Conservation (phyloP, 2,888 invertebrate genomes). For the Lycocerus yunnanus region DNA sequence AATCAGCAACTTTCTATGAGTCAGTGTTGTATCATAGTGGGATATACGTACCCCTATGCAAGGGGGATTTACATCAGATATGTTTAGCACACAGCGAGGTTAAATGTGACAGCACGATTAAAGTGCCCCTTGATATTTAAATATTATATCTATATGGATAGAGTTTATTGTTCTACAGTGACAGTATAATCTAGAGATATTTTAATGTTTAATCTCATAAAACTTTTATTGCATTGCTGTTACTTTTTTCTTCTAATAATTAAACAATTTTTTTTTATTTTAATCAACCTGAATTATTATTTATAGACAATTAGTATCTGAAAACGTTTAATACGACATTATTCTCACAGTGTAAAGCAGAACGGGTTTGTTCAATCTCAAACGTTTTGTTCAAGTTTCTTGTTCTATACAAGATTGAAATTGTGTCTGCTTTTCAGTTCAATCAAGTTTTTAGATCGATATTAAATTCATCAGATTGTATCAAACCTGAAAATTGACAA, state of each 20-base stretch:
- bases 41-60: constrained; percentile 16
- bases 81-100: constrained; percentile 18
- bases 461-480: neutral
- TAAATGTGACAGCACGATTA: constrained; percentile 28
- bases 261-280: neutral
- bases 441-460: neutral
- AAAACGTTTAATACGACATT: neutral
- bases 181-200: constrained; percentile 10
- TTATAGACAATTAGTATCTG: neutral
- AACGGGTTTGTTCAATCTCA: neutral
- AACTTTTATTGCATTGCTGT: neutral
- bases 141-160: constrained; percentile 29
- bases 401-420: neutral
- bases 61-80: constrained; percentile 28
- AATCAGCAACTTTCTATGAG: constrained; percentile 34
- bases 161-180: constrained; percentile 9
- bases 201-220: neutral
- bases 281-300: neutral
- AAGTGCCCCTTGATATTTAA: constrained; percentile 29
- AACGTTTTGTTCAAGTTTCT: neutral
- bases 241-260: neutral
- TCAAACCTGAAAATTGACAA: neutral
- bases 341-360: neutral
- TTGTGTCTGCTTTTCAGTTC: neutral
- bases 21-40: constrained; percentile 27